These are phyloP conservation scores for Mesaphorura yosii DNA, from an alignment of 1,140 invertebrate genomes.

Conservation along the genomic window DNA sequence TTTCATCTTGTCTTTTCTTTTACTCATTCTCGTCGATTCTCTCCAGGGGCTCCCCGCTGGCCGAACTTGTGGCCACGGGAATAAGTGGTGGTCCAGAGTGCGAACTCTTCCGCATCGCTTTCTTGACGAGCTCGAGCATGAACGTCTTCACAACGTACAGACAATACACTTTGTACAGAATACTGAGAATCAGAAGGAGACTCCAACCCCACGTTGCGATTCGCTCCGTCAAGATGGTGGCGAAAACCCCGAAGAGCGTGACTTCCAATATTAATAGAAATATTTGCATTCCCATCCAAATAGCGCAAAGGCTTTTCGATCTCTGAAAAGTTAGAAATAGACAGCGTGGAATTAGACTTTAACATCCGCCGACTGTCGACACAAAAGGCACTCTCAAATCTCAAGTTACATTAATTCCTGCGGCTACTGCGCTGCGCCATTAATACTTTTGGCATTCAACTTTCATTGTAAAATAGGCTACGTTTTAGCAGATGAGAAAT, in stretches of 20 bases:
- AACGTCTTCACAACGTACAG: constrained; percentile 7
- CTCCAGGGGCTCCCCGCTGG: no score
- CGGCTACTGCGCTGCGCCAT: no score
- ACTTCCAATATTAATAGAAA: constrained; percentile 5
- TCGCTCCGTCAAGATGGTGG: not conserved
- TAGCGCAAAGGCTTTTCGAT: not conserved
- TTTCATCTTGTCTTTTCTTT: no score
- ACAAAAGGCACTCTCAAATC: no score
- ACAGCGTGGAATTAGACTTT: no score
- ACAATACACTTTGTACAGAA: constrained; percentile 12
- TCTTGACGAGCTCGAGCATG: not conserved
- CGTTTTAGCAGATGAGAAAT: no score
- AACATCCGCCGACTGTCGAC: no score
- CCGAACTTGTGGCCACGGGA: not conserved
- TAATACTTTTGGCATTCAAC: no score
- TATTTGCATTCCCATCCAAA: constrained; percentile 6
- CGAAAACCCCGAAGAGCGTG: constrained; percentile 1
- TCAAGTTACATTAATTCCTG: no score
- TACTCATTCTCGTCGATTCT: no score
- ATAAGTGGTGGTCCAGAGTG: constrained; percentile 9
- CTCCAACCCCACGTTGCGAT: constrained; percentile 4
- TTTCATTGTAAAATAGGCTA: no score
- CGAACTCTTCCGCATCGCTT: constrained; percentile 1
- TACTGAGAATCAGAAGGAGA: constrained; percentile 2
- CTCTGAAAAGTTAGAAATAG: constrained; percentile 1